Evolutionary conservation across 2,797 vertebrate species (phyloP), one percentile per base, ranked within the genome.

Genomic region (Masticophis lateralis): DNA sequence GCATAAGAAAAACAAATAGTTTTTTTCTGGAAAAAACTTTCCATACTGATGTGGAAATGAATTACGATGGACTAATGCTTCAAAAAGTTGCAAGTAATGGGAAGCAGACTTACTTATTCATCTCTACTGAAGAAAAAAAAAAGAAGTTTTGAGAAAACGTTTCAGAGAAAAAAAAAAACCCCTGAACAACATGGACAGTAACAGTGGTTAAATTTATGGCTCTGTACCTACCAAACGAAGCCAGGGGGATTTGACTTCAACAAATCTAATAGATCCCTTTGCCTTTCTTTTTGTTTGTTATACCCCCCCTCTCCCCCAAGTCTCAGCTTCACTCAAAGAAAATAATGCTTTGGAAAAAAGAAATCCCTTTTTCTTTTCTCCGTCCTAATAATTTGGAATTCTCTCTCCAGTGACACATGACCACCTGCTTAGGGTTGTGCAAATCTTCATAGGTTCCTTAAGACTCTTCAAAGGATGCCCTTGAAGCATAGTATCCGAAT

Each of bases 201-300:
- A 53, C n/a, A 69, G 12, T 66, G 60, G 86, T 87, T 56, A 37
- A 11, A 87, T 37, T 92, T 53, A 63, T 87, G 20, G 16, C 83
- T 51, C 5, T n/a, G 37, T 22, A 27, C 4, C 32, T 37, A 87
- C 14, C 14, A 56, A 22, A 74, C 11, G 55, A 59, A 79, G 22
- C 10, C 63, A 88, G 12, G 28, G 53, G 32, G 28, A 69, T 43
- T 56, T 5, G 8, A 55, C 6, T 69, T 66, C n/a, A 32, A 22
- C 16, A 60, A 22, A 27, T 63, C 87, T n/a, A 4, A 27, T 16
- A 47, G 69, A 83, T 43, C 9, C 1, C 0, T 0, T 69, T 32
- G 79, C 2, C 0, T 0, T 69, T 32, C 66, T 0, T 89, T 55
- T 79, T 47, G 57, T 5, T 55, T 20, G 66, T 32, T 51, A 51